phyloP scores from a whole-genome alignment of 1,140 invertebrate species.

The Aphaenogaster floridana region DNA sequence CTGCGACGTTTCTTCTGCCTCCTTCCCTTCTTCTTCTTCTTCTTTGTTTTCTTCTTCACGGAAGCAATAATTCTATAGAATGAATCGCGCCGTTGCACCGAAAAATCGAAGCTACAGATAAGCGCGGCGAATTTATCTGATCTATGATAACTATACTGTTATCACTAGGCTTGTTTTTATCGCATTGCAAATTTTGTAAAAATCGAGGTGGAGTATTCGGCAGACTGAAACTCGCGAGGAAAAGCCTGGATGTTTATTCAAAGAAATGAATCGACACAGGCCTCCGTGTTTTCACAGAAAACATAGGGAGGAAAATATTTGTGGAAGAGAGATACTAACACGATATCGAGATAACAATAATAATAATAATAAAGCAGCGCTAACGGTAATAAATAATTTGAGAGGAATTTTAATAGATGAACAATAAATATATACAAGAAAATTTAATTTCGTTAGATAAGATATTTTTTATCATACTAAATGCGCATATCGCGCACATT shows the following conservation, averaged over 20 bases:
- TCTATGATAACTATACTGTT: conserved; percentile 18
- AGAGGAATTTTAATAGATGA: neutral
- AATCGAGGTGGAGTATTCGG: neutral
- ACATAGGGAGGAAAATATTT: neutral
- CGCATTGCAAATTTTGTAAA: conserved; percentile 16
- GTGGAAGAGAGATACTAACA: neutral
- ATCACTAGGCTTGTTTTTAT: conserved; percentile 22
- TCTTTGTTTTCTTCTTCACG: neutral
- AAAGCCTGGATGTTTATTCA: conserved; percentile 13
- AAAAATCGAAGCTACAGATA: conserved; percentile 21
- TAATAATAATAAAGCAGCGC: neutral
- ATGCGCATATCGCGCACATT: neutral
- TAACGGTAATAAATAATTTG: neutral
- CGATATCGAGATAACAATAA: neutral
- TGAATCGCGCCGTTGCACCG: conserved; percentile 17
- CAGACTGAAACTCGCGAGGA: neutral
- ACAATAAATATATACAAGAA: neutral
- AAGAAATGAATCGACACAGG: neutral
- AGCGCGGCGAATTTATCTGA: conserved; percentile 1
- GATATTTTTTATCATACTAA: neutral
- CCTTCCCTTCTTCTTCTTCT: neutral
- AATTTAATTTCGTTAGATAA: neutral
- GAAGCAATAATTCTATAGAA: conserved; percentile 26
- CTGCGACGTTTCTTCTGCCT: conserved; percentile 10
- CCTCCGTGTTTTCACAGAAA: neutral